Evolutionary conservation across 2,113 vertebrate species (phyloP), one percentile per base, ranked within the genome.

Genomic region (Arothron firmamentum): DNA sequence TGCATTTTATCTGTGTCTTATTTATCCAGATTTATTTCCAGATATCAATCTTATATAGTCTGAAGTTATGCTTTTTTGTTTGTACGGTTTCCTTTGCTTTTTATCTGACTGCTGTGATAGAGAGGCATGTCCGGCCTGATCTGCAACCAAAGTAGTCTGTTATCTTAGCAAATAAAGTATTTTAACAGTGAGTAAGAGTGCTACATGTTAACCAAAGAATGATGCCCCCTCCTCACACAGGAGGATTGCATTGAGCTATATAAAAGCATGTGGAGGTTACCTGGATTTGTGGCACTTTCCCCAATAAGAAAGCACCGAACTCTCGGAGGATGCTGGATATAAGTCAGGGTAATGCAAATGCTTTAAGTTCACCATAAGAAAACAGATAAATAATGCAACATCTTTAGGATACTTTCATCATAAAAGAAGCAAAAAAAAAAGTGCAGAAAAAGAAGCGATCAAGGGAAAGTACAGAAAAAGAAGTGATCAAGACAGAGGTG

Each of bases 141-240:
- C 18, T 42, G 28, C 16, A 43, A 62, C 25, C 42, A 51, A 72
- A 64, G 54, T 6, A 38, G 38, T 49, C 62, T 28, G 17, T 9
- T n/a, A 71, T 68, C 63, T 75, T 17, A 20, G 34, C 65, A 76
- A 78, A 80, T 57, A 68, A 53, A 50, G 58, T 79, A 62, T 48
- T 77, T 77, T 28, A 63, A 28, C 47, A 20, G 31, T 65, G 65
- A 77, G 70, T 71, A 66, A 61, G 23, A 52, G 21, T 52, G 2
- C 7, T 58, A 15, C 41, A 15, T 58, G 34, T 54, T 23, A 42
- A 28, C 48, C 21, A 10, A 49, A 9, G 14, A 70, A 59, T 50
- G 48, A 23, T 43, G 21, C 57, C 21, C 20, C 50, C 52, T 18
- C 46, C 5, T 6, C 3, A 14, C 18, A 7, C 2, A 2, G 25